Percentiles rank a stretch among this genome's conserved stretches.
phyloP scores from a whole-genome alignment of 2,888 invertebrate species.

The Ctena decussata region DNA sequence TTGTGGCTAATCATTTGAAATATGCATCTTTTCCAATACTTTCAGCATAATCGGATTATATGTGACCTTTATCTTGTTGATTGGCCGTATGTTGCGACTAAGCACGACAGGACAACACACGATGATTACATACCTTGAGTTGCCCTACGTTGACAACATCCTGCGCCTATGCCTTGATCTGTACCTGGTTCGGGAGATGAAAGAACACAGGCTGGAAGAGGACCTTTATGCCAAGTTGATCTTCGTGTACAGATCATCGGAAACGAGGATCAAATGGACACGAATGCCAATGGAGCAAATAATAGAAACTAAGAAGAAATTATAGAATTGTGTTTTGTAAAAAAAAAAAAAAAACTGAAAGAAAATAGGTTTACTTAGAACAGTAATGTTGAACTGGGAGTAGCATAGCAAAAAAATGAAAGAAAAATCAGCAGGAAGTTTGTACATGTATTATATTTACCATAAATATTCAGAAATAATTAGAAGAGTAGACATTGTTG shows the following conservation, averaged over 20 bases:
- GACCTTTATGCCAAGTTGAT: constrained; percentile 99
- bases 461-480: too few species aligned
- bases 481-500: too few species aligned
- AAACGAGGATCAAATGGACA: constrained; percentile 95
- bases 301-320: constrained; percentile 69
- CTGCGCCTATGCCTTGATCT: constrained; percentile 89
- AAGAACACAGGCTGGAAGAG: constrained; percentile 97
- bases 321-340: constrained; percentile 22
- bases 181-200: constrained; percentile 95
- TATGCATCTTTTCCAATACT: constrained; percentile 23
- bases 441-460: too few species aligned
- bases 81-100: constrained; percentile 94
- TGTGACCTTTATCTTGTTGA: constrained; percentile 97
- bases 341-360: too few species aligned
- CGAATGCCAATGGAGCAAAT: constrained; percentile 71
- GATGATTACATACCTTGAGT: constrained; percentile 90
- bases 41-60: constrained; percentile 95
- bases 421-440: too few species aligned
- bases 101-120: constrained; percentile 96
- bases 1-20: too few species aligned
- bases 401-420: too few species aligned
- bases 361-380: too few species aligned
- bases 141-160: constrained; percentile 89
- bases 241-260: constrained; percentile 98
- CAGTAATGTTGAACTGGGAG: too few species aligned